Percentiles rank a stretch among this genome's conserved stretches.
phyloP scores from a whole-genome alignment of 2,888 invertebrate genomes.

The Orthonychiurus folsomi region DNA sequence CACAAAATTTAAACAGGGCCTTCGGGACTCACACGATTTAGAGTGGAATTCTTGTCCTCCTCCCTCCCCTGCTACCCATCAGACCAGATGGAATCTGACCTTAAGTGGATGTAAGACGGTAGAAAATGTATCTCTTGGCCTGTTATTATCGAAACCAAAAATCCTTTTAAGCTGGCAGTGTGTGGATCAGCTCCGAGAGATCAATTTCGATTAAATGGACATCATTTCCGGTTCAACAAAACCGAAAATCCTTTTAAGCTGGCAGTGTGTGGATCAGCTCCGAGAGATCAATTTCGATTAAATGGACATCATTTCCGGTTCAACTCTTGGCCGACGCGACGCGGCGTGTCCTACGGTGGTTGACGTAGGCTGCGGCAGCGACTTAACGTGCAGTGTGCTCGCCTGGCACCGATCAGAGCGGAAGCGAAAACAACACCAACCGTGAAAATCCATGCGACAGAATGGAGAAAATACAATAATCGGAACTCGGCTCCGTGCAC shows the following conservation, averaged over 20 bases:
- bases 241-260: too few relatives aligned
- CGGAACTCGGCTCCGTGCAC: too few relatives aligned
- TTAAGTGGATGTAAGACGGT: not conserved
- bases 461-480: too few relatives aligned
- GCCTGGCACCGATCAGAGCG: too few relatives aligned
- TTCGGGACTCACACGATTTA: not conserved
- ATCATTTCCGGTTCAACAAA: not conserved
- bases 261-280: not conserved
- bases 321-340: not conserved
- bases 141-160: not conserved
- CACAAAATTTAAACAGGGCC: conserved; percentile 1
- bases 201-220: not conserved
- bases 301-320: not conserved
- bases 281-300: not conserved
- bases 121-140: not conserved
- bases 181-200: not conserved
- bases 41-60: not conserved
- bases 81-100: not conserved
- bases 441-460: too few relatives aligned
- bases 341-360: too few relatives aligned
- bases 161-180: too few relatives aligned
- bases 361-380: too few relatives aligned
- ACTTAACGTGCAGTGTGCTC: too few relatives aligned
- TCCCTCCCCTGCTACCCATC: not conserved
- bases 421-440: too few relatives aligned